phyloP scores from a whole-genome alignment of 92 coral and sea anemone species.

The Galaxea fascicularis region DNA sequence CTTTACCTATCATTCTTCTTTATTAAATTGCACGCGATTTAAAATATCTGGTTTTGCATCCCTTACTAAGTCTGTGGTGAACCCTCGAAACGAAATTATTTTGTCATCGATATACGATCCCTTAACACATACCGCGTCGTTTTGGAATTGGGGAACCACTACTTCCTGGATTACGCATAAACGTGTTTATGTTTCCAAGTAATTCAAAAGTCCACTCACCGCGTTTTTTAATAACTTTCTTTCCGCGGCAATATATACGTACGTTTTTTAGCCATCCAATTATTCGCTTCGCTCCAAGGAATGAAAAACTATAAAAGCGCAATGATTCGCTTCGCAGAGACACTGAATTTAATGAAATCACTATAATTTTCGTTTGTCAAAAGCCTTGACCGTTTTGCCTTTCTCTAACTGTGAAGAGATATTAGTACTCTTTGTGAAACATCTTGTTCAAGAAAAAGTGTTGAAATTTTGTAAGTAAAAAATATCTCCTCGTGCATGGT shows the following conservation, averaged over 20 bases:
- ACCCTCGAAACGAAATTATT: neutral
- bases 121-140: neutral
- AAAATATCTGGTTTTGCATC: neutral
- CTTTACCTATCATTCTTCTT: constrained; percentile 12
- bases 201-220: constrained; percentile 18
- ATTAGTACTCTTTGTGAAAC: neutral
- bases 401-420: neutral
- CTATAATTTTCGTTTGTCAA: neutral
- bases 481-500: neutral
- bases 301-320: too few species aligned
- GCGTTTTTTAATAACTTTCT: constrained; percentile 28
- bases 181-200: constrained; percentile 13
- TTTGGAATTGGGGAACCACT: neutral
- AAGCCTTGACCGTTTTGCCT: neutral
- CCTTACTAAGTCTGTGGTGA: neutral
- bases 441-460: neutral
- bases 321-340: too few species aligned
- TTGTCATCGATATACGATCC: neutral
- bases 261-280: constrained; percentile 5
- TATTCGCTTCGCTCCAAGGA: too few species aligned
- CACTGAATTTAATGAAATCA: too few species aligned
- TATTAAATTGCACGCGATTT: constrained; percentile 20
- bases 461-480: neutral
- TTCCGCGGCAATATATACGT: neutral
- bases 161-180: neutral